Percentiles rank a stretch among this genome's conserved stretches.
These are phyloP conservation scores for Phalacrocorax pelagicus DNA, from an alignment of 2,113 vertebrate genomes.

Conservation along the genomic window DNA sequence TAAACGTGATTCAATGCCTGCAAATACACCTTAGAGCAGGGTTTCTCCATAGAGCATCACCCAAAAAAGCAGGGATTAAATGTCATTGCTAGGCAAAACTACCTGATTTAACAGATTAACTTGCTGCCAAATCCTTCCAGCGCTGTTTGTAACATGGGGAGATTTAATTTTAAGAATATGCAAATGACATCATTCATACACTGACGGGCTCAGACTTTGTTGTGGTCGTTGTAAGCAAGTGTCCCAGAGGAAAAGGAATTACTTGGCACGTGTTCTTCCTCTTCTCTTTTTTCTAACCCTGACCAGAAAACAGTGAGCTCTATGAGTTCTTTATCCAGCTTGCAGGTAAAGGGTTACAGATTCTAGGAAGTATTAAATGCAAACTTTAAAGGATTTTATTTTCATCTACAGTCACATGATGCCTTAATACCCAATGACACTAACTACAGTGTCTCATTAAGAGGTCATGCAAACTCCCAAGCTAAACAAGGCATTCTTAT, in stretches of 20 bases:
- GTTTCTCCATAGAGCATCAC: neutral
- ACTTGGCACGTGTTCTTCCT: neutral
- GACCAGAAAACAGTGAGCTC: neutral
- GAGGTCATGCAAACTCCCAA: constrained; percentile 73
- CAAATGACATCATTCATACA: neutral
- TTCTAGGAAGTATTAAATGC: constrained; percentile 64
- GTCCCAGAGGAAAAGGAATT: neutral
- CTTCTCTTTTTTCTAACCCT: neutral
- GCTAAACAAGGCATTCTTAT: constrained; percentile 64
- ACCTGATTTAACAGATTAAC: neutral
- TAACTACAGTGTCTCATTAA: constrained; percentile 66
- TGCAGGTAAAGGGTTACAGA: constrained; percentile 74
- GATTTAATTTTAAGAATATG: neutral
- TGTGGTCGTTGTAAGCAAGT: neutral
- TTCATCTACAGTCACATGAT: constrained; percentile 73
- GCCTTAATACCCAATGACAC: constrained; percentile 74
- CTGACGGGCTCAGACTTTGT: neutral
- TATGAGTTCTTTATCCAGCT: neutral
- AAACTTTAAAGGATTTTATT: constrained; percentile 73
- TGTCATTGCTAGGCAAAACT: neutral
- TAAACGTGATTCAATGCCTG: fast-evolving
- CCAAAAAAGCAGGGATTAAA: neutral
- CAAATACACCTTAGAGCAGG: neutral
- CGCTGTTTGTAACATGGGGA: neutral
- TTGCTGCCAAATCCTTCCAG: constrained; percentile 3